phyloP scores from a whole-genome alignment of 2,888 invertebrate species.

The Eretmocerus hayati region DNA sequence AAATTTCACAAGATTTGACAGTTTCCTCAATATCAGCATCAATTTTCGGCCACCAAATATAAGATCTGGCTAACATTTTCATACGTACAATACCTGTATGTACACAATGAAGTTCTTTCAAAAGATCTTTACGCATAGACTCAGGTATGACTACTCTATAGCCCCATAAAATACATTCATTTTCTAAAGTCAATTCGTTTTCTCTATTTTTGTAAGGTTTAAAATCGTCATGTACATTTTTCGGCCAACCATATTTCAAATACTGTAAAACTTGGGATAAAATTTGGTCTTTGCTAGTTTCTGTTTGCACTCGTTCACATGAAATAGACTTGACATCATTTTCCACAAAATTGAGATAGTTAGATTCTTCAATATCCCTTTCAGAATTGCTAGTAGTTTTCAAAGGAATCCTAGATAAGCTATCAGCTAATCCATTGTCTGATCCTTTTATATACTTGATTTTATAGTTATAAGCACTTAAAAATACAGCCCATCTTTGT shows the following conservation, averaged over 20 bases:
- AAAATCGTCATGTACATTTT: neutral
- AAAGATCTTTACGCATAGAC: too few species aligned
- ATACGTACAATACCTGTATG: too few species aligned
- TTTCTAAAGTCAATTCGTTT: conserved; percentile 15
- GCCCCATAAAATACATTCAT: conserved; percentile 27
- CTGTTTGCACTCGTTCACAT: conserved; percentile 5
- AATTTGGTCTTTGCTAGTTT: conserved; percentile 4
- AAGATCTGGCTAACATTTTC: too few species aligned
- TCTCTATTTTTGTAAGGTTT: conserved; percentile 7
- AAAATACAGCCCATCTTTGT: conserved; percentile 28
- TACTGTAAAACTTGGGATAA: conserved; percentile 17
- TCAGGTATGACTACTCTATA: too few species aligned
- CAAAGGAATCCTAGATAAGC: conserved; percentile 10
- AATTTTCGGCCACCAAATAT: too few species aligned
- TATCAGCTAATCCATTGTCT: conserved; percentile 10
- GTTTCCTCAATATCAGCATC: too few species aligned
- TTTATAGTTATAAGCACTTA: conserved; percentile 8
- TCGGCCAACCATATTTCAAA: conserved; percentile 16
- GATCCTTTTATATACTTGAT: conserved; percentile 6
- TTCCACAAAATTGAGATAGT: conserved; percentile 19
- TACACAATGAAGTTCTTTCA: too few species aligned
- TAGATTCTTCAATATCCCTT: neutral
- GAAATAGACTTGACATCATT: conserved; percentile 5
- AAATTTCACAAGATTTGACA: too few species aligned
- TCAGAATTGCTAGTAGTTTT: too few species aligned